Evolutionary conservation across 2,113 vertebrate genomes (phyloP).

Genomic region (Falcunculus frontatus): DNA sequence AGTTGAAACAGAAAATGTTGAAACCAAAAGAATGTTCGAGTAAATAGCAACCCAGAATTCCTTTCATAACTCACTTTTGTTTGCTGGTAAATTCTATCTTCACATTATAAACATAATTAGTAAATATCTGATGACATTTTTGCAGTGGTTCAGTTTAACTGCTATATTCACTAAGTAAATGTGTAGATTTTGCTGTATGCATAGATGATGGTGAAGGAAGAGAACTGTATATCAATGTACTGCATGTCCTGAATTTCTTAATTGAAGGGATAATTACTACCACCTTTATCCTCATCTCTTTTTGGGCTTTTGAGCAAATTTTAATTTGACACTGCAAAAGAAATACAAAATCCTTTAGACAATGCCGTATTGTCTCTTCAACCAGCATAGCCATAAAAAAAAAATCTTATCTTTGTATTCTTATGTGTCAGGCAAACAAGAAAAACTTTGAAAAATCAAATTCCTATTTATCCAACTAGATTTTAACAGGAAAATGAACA

Average conservation of each 20-base stretch:
- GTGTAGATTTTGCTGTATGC: not conserved
- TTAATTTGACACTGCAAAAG: not conserved
- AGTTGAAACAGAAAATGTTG: not conserved
- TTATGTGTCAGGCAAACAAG: not conserved
- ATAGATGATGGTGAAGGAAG: not conserved
- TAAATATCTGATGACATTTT: not conserved
- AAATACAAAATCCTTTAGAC: not conserved
- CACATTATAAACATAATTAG: not conserved
- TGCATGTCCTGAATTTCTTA: not conserved
- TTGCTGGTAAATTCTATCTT: slow-evolving; percentile 7
- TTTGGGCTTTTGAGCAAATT: not conserved
- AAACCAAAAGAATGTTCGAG: not conserved
- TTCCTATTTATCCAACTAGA: not conserved
- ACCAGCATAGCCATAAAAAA: not conserved
- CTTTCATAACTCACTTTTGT: not conserved
- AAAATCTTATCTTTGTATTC: not conserved
- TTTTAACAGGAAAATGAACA: not conserved
- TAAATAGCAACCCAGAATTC: slow-evolving; percentile 2
- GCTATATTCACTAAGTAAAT: not conserved
- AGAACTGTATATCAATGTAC: not conserved
- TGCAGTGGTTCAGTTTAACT: not conserved
- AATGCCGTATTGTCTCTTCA: not conserved
- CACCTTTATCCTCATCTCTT: not conserved
- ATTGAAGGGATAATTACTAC: not conserved
- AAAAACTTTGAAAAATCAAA: not conserved